phyloP scores from a whole-genome alignment of 2,797 vertebrate species.

The Crenichthys baileyi region DNA sequence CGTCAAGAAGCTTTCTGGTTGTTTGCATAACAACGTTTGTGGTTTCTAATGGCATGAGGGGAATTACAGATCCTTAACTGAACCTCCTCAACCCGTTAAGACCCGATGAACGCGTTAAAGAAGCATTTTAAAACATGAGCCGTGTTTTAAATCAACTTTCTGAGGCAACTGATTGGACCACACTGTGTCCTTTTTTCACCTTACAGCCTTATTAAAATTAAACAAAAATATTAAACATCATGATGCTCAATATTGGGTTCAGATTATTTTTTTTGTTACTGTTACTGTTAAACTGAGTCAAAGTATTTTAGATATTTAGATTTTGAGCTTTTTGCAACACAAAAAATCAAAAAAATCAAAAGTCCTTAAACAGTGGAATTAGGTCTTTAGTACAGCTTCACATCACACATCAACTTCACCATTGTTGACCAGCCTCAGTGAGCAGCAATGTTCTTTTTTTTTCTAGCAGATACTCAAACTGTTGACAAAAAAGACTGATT shows the following conservation, averaged over 20 bases:
- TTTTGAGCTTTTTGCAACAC: no score
- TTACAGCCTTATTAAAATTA: not conserved
- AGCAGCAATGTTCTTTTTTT: no score
- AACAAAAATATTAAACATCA: not conserved
- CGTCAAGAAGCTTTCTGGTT: not conserved
- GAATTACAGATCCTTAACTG: not conserved
- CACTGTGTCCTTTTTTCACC: not conserved
- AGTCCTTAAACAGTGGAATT: no score
- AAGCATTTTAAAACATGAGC: not conserved
- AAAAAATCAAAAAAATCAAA: no score
- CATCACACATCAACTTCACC: no score
- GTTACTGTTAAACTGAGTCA: not conserved
- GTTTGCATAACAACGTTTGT: not conserved
- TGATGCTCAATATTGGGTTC: not conserved
- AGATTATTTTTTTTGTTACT: not conserved
- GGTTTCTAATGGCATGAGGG: not conserved
- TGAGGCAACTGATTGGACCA: not conserved
- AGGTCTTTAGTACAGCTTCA: no score
- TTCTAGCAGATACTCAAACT: no score
- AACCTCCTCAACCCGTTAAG: no score
- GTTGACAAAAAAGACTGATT: no score
- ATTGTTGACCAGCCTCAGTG: no score
- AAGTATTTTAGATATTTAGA: not conserved
- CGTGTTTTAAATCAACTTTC: not conserved
- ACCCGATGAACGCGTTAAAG: not conserved